Base-by-base conservation (phyloP, 2,888 invertebrate genomes). In the Drosophila imparisetae region DNA sequence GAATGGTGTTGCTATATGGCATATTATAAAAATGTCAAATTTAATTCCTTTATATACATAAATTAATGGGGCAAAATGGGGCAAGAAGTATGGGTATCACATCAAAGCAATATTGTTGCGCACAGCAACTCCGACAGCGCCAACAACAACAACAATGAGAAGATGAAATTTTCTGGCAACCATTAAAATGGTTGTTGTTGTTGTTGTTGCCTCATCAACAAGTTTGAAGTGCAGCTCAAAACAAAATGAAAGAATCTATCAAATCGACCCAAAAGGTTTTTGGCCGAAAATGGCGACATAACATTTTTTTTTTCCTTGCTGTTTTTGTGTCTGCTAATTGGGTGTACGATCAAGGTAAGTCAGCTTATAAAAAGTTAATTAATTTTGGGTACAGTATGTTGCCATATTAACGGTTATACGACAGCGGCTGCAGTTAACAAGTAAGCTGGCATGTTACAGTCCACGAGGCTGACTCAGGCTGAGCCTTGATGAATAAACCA, bases 41-140 rank as follows among this genome's bases (percentile, higher is more conserved):
- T 63, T 48, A 77, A 80, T 78, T 72, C 76, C 60, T 27, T 64
- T 61, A 48, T 66, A 53, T 65, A 52, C 66, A 70, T 57, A 65
- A 74, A 73, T 61, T 34, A 57, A 42, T 30, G 29, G 29, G 4
- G 2, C 52, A 38, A 38, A 61, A 36, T n/a, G 48, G 18, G 50
- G 34, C 3, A 61, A 65, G 50, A 60, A 55, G 38, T 27, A 65
- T 57, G 58, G 42, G 52, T 36, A 57, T 52, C 29, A 79, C 80
- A 80, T 66, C 74, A 75, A 80, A 83, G 84, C 58, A 72, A 70
- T 59, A 64, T 64, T 63, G 73, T 80, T 73, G 77, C 64, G 68
- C 66, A 18, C 49, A 67, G 72, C 80, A 78, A 75, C 71, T 70
- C 59, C 48, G 52, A 50, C 24, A 74, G 32, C 29, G 59, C 27